phyloP scores from a whole-genome alignment of 2,113 vertebrate genomes.

The Hippocampus mohnikei region DNA sequence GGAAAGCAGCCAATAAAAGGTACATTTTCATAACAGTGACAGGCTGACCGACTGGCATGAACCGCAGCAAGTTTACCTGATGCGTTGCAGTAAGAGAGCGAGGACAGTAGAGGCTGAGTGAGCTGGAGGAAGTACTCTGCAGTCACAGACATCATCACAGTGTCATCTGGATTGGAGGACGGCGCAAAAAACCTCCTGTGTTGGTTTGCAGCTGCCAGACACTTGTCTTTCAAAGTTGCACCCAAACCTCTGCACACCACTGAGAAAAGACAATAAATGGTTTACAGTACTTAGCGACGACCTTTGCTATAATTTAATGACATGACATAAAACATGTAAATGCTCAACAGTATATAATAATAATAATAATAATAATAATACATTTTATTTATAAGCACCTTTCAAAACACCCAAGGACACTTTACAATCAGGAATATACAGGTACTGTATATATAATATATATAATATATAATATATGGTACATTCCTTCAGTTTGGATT shows the following conservation, averaged over 20 bases:
- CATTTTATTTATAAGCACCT: no score
- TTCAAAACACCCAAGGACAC: no score
- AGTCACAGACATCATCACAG: constrained; percentile 49
- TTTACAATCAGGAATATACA: no score
- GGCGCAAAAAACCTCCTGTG: constrained; percentile 11
- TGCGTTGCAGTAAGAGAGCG: constrained; percentile 22
- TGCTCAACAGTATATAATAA: neutral
- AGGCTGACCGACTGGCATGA: neutral
- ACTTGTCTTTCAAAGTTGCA: constrained; percentile 67
- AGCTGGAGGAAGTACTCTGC: constrained; percentile 56
- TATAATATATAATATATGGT: no score
- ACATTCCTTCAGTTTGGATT: neutral
- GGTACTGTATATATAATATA: no score
- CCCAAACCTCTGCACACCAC: constrained; percentile 66
- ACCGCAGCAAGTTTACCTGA: constrained; percentile 30
- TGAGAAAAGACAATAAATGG: constrained; percentile 28
- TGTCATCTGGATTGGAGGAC: neutral
- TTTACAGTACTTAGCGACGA: no score
- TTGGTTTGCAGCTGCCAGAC: constrained; percentile 34
- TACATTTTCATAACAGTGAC: neutral
- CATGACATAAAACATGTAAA: neutral
- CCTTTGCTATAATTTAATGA: neutral
- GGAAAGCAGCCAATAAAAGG: neutral
- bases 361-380: no score
- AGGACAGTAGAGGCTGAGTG: constrained; percentile 49